A percentile compares a stretch with the other conserved stretches of the same genome.
Conservation (phyloP, 2,113 vertebrate species). For the Panurus biarmicus region DNA sequence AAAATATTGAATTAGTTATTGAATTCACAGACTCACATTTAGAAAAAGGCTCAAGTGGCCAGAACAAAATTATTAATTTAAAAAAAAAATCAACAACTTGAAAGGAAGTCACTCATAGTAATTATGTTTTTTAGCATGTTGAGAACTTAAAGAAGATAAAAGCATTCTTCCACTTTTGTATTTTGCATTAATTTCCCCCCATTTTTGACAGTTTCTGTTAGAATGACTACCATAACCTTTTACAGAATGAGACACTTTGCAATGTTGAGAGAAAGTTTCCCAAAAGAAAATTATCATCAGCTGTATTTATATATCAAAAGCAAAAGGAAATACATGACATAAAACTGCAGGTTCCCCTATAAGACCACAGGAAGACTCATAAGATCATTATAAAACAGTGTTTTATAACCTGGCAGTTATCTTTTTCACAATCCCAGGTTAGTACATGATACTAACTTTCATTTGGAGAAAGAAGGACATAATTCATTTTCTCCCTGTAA, state of each 20-base stretch:
- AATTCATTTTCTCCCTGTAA: conserved; percentile 37
- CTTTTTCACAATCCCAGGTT: conserved; percentile 4
- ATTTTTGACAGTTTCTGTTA: background rate
- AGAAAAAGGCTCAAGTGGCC: background rate
- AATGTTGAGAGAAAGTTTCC: background rate
- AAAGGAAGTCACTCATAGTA: background rate
- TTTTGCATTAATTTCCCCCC: background rate
- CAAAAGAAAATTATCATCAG: background rate
- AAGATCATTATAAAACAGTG: background rate
- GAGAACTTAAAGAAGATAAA: background rate
- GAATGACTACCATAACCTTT: background rate
- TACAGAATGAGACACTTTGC: background rate
- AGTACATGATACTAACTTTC: background rate
- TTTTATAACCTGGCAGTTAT: background rate
- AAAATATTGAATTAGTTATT: background rate
- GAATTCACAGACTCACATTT: background rate
- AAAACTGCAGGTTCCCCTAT: background rate
- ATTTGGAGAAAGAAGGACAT: background rate
- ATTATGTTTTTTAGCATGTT: background rate
- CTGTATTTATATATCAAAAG: background rate
- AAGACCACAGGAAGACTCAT: background rate
- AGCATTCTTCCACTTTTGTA: background rate
- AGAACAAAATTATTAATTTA: background rate
- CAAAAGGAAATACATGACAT: background rate
- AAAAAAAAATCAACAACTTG: background rate